phyloP scores from a whole-genome alignment of 1,140 invertebrate genomes.

The Heliconius hermathena region DNA sequence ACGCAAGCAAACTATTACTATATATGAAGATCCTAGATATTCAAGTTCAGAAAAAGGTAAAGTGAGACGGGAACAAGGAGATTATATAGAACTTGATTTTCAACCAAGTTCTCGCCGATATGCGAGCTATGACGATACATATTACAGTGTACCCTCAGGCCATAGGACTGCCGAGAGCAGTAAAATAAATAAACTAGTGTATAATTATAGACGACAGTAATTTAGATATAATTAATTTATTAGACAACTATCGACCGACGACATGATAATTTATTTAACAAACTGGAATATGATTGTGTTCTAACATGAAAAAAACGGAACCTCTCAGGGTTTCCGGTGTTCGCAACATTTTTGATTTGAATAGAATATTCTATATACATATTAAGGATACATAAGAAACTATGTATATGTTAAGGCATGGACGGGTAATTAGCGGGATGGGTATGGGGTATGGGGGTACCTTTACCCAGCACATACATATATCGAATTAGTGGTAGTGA shows the following conservation, averaged over 20 bases:
- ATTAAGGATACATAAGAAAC: no score
- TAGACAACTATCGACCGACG: neutral
- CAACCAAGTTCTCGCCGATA: conserved; percentile 75
- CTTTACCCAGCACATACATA: no score
- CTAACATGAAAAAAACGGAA: no score
- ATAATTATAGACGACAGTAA: conserved; percentile 67
- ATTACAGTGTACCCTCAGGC: conserved; percentile 63
- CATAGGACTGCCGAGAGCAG: conserved; percentile 62
- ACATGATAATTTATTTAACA: no score
- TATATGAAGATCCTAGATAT: conserved; percentile 83
- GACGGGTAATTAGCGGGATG: no score
- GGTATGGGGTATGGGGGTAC: no score
- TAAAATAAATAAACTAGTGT: conserved; percentile 79
- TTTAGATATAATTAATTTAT: conserved; percentile 2
- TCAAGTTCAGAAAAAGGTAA: conserved; percentile 65
- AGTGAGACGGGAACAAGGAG: conserved; percentile 69
- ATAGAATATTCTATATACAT: no score
- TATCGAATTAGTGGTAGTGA: no score
- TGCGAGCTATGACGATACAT: conserved; percentile 74
- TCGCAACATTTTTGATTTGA: no score
- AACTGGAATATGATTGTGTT: no score
- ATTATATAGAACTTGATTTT: conserved; percentile 71
- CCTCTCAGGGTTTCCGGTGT: no score
- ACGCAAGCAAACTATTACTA: conserved; percentile 80
- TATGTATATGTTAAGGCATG: no score